Base-by-base conservation (phyloP, 1,140 invertebrate genomes). In the Leptopilina clavipes region DNA sequence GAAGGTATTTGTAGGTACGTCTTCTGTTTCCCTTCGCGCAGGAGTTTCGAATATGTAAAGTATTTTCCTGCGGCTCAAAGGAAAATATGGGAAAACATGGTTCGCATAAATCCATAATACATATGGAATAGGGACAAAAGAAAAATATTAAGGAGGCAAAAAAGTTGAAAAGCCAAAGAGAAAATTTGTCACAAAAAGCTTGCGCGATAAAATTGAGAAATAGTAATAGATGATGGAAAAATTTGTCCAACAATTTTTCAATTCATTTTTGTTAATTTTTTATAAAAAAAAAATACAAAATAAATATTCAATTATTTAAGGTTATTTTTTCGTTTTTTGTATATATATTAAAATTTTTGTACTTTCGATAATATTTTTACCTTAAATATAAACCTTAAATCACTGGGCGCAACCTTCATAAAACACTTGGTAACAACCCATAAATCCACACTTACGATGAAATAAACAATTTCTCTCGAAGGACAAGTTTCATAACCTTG, bases 1-100 rank as follows among this genome's bases (percentile, higher is more conserved):
- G 14, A 52, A 17, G 6, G 1, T 17, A 17, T 5, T 17, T 17
- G 48, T 52, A 52, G 14, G n/a, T 17, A n/a, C 1, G 18, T 12
- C 12, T 9, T 14, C 11, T 19, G 22, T 12, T 70, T 31, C 18
- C n/a, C 10, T 70, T 70, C 25, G 5, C 25, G 5, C 59, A 25
- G 19, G 7, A 17, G n/a, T 6, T 17, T n/a, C n/a, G n/a, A 17
- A 8, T 52, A 52, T 52, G 48, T 52, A 52, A n/a, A 52, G n/a
- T 17, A 52, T 52, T 52, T 52, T 52, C 48, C 48, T n/a, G 48
- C n/a, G n/a, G n/a, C 48, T 52, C 48, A 52, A 52, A 52, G 48
- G n/a, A 52, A 52, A 52, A 52, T 52, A 17, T 52, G n/a, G 48
- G n/a, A 52, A 52, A 52, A 52, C 48, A 17, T 52, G 14, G 48